Evolutionary conservation across 2,888 invertebrate genomes (phyloP), one percentile per base, ranked within the genome.

Genomic region (Cryptocephalus primarius): DNA sequence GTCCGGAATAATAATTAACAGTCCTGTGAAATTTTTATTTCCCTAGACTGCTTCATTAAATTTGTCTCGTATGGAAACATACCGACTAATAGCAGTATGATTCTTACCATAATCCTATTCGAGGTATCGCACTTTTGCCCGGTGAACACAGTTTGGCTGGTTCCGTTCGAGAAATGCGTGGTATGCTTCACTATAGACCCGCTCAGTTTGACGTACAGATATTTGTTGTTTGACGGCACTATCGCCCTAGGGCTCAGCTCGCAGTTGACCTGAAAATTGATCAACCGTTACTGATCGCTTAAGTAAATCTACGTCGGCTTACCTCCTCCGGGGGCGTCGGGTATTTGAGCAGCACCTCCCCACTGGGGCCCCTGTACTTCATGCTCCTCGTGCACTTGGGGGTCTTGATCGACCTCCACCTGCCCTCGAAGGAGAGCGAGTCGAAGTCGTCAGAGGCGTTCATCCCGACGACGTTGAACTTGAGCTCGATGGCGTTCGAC

Each of bases 361-460:
- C 90, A 58, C 86, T 88, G 6, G 87, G 77, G 0, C 88, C 89
- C 47, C 77, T 77, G 44, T 84, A 79, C 55, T 80, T 74, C 55
- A 85, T 77, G 41, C 82, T 80, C 55, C 79, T 79, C 49, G 79
- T 76, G 62, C 89, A 89, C 22, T 76, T 76, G 0, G 79, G 76
- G 40, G 80, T 73, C 59, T 84, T 78, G 9, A 88, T 75, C 59
- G 89, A 89, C 64, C 88, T 88, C 69, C 86, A 90, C 39, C 80
- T 79, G 8, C 85, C 90, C 66, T 90, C 88, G 67, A 92, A 88
- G 62, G 83, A 85, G 55, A 91, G 78, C 42, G 84, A 83, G 48
- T 87, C 80, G 65, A 88, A 89, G 73, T 93, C 88, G 62, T 92
- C 89, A 12, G 85, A 73, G 1, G 89, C 81, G 51, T 85, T 80